These are phyloP conservation scores for Oscheius sp. DNA, from an alignment of 2,888 invertebrate genomes.

Conservation along the genomic window DNA sequence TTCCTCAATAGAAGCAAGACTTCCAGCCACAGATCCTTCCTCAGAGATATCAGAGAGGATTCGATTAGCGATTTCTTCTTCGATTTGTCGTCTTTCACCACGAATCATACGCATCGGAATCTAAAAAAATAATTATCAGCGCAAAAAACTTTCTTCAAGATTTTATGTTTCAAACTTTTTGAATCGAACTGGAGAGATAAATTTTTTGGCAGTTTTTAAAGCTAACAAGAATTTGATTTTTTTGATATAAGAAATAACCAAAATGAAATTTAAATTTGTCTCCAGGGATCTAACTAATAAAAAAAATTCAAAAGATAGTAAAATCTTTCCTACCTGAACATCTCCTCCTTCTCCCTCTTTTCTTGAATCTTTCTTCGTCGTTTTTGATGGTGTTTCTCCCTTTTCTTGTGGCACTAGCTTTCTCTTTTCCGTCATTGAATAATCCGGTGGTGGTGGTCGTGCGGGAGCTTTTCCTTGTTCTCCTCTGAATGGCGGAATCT, in stretches of 20 bases:
- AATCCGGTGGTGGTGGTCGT: slow-evolving; percentile 22
- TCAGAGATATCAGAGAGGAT: slow-evolving; percentile 70
- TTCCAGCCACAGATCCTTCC: slow-evolving; percentile 67
- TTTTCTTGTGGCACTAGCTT: slow-evolving; percentile 56
- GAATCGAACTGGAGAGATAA: no score
- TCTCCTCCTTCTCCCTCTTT: background rate
- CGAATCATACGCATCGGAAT: slow-evolving; percentile 65
- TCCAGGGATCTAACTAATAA: no score
- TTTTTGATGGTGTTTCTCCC: slow-evolving; percentile 53
- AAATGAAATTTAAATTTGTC: no score
- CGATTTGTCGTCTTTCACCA: slow-evolving; percentile 66
- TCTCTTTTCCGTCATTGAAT: slow-evolving; percentile 41
- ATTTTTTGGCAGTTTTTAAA: no score
- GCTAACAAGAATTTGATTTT: no score
- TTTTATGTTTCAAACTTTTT: no score
- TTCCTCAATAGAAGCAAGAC: slow-evolving; percentile 61
- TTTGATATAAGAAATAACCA: no score
- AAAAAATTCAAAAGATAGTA: no score
- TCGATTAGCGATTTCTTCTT: slow-evolving; percentile 70
- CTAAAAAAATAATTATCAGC: no score
- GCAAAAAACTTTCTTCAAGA: no score
- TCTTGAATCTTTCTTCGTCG: slow-evolving; percentile 30
- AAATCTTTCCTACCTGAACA: no score
- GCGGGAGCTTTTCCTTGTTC: background rate
- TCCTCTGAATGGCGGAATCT: slow-evolving; percentile 16